Evolutionary conservation across 2,888 invertebrate species (phyloP).

Genomic region (Nemotelus pantherinus): DNA sequence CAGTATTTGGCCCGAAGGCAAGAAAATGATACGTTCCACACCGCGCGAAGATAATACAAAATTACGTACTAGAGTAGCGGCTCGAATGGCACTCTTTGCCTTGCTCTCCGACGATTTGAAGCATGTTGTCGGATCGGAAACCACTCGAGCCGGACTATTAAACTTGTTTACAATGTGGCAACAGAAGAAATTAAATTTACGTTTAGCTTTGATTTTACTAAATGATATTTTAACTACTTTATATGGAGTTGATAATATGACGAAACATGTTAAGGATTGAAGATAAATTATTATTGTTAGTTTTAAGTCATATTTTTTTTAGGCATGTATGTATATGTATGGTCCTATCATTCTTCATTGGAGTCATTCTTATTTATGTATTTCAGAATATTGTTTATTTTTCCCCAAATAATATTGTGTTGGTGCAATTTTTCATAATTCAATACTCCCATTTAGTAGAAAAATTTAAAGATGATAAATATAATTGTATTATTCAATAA

Average conservation of each 20-base stretch:
- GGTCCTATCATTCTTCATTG: too few species aligned
- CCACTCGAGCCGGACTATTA: constrained; percentile 68
- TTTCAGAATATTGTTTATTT: neutral
- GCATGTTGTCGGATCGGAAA: constrained; percentile 70
- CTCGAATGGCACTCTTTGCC: constrained; percentile 80
- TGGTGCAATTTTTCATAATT: too few species aligned
- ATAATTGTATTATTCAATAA: too few species aligned
- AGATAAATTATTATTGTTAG: neutral
- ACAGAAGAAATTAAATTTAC: constrained; percentile 68
- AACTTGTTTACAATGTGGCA: constrained; percentile 71
- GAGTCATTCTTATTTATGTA: neutral
- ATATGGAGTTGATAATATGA: constrained; percentile 61
- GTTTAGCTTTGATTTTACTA: constrained; percentile 69
- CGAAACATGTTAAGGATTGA: constrained; percentile 52
- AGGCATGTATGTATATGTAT: too few species aligned
- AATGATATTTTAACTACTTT: constrained; percentile 69
- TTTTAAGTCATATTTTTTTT: neutral
- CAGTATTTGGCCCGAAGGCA: constrained; percentile 71
- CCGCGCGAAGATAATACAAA: constrained; percentile 57
- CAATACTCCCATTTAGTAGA: too few species aligned
- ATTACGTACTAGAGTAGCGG: constrained; percentile 78
- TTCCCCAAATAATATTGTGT: too few species aligned
- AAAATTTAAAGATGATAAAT: too few species aligned
- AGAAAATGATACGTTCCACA: constrained; percentile 46
- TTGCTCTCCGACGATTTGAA: constrained; percentile 73